Conservation (phyloP, 2,113 vertebrate species). For the Odontesthes bonariensis region DNA sequence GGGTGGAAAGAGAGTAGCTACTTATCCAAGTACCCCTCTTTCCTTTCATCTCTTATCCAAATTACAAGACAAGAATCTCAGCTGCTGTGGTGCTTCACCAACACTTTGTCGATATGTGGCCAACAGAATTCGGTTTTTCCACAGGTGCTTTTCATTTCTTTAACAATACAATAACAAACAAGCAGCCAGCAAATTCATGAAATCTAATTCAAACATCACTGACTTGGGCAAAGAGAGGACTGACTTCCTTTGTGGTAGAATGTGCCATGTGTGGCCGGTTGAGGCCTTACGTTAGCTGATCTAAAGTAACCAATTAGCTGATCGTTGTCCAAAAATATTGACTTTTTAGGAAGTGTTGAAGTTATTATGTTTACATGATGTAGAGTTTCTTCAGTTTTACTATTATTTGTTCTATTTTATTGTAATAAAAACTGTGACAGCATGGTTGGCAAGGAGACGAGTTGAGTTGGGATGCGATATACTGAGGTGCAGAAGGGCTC, state of each 20-base stretch:
- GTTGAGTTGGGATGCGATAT: neutral
- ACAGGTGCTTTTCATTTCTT: neutral
- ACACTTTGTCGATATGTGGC: neutral
- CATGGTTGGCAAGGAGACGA: neutral
- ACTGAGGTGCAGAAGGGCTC: neutral
- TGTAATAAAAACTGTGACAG: no score
- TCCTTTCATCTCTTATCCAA: neutral
- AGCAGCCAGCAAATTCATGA: neutral
- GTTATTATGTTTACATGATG: no score
- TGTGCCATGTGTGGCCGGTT: no score
- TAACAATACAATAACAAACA: neutral
- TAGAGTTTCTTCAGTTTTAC: no score
- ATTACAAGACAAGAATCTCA: neutral
- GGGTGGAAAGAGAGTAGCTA: neutral
- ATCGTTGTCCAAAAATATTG: neutral
- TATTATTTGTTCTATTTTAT: no score
- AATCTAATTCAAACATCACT: neutral
- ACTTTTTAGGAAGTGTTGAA: no score
- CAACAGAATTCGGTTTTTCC: neutral
- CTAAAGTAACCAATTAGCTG: neutral
- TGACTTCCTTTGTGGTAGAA: neutral
- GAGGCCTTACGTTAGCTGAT: no score
- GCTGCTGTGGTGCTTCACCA: neutral
- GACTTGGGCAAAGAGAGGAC: no score
- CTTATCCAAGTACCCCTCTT: neutral